Evolutionary conservation across 2,888 invertebrate genomes (phyloP), one percentile per base, ranked within the genome.

Genomic region (Invenusta paracnida): DNA sequence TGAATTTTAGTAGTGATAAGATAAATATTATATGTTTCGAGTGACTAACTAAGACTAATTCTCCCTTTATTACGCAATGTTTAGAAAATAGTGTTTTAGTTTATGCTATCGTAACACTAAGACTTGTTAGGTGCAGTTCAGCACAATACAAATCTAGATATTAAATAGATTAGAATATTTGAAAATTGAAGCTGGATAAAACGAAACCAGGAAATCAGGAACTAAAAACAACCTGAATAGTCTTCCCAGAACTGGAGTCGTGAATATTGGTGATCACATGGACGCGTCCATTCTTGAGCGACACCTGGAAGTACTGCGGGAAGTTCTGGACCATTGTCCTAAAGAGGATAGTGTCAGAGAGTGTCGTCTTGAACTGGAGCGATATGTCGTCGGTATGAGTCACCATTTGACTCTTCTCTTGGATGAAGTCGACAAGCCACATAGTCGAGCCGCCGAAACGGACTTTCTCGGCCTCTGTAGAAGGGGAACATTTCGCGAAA

Each of bases 321-420:
- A 87, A 88, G 27, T 83, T 31, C 17, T 86, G 67, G 25, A 30
- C 2, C 23, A 81, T 28, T 0, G 91, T 90, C 29, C 88, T 87
- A 87, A 91, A 91, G 23, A 91, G 88, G 13, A 90, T 88, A 0
- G 90, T 90, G 83, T 90, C 88, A 0, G 85, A 87, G 2, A 89
- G 88, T 0, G 88, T 88, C 0, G 91, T 90, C 85, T 89, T 89
- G 88, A 91, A 91, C 29, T 91, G 88, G 66, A 91, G 87, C 0
- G 90, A 90, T 27, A 91, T 88, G 87, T 91, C 90, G 86, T 91
- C 89, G 1, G 89, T 89, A 88, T 91, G 91, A 1, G 89, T 89
- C 28, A 79, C 79, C 29, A 85, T 84, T 28, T 25, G 29, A 29
- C 67, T 28, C 23, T 27, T 29, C 25, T 84, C 67, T 2, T 28